Percentiles rank a stretch among this genome's conserved stretches.
Evolutionary conservation across 2,113 vertebrate genomes (phyloP).

Genomic region (Kryptolebias marmoratus): DNA sequence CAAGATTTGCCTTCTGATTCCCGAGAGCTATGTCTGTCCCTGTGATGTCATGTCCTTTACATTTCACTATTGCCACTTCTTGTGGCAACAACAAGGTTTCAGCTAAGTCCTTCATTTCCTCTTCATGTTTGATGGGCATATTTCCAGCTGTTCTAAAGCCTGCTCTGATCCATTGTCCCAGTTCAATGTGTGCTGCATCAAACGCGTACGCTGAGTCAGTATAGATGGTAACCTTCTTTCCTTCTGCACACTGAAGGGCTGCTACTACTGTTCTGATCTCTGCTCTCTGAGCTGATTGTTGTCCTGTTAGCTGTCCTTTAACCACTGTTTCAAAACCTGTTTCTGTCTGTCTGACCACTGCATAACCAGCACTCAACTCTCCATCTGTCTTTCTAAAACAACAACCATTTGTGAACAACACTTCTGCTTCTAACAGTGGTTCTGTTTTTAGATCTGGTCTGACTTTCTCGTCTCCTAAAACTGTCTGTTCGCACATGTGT

Average conservation of each 20-base stretch:
- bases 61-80: background rate
- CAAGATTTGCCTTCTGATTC: background rate
- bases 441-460: background rate
- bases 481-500: background rate
- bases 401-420: background rate
- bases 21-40: background rate
- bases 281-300: background rate
- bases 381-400: background rate
- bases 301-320: accelerated
- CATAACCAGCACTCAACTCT: background rate
- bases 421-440: background rate
- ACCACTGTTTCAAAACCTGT: background rate
- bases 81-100: background rate
- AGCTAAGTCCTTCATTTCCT: background rate
- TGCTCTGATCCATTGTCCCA: background rate
- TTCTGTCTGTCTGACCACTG: background rate
- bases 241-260: background rate
- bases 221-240: background rate
- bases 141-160: background rate
- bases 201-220: background rate
- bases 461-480: background rate
- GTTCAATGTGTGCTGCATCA: background rate
- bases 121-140: background rate
- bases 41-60: background rate
- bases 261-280: background rate